Evolutionary conservation across 2,113 vertebrate species (phyloP).

Genomic region (Cyrtonyx montezumae): DNA sequence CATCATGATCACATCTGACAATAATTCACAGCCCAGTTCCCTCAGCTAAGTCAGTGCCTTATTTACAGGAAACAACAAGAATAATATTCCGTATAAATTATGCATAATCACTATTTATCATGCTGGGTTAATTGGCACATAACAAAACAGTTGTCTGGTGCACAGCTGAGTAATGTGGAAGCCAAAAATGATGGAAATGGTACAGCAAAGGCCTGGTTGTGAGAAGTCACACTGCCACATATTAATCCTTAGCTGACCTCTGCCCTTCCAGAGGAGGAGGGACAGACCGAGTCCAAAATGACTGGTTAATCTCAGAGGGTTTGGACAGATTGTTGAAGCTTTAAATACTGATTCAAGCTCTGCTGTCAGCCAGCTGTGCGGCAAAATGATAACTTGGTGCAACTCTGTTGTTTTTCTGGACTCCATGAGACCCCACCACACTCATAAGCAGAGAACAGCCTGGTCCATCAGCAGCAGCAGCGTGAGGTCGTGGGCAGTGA

Average conservation of each 20-base stretch:
- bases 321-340: neutral
- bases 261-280: neutral
- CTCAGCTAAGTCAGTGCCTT: constrained; percentile 17
- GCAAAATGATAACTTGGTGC: neutral
- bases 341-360: neutral
- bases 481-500: neutral
- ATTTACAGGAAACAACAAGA: constrained; percentile 42
- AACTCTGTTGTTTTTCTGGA: neutral
- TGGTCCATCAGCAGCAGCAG: neutral
- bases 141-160: constrained; percentile 68
- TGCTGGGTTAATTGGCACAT: constrained; percentile 71
- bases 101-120: constrained; percentile 76
- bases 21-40: constrained; percentile 21
- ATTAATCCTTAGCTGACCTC: neutral
- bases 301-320: neutral
- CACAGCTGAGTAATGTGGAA: constrained; percentile 54
- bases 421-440: neutral
- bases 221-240: neutral
- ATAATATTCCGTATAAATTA: constrained; percentile 65
- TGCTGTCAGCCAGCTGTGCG: neutral
- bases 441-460: neutral
- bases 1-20: neutral
- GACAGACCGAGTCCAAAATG: neutral
- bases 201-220: constrained; percentile 11
- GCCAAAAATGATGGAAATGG: constrained; percentile 53